A percentile compares a stretch with the other conserved stretches of the same genome.
Evolutionary conservation across 2,113 vertebrate genomes (phyloP).

Genomic region (Corynorhinus townsendii): DNA sequence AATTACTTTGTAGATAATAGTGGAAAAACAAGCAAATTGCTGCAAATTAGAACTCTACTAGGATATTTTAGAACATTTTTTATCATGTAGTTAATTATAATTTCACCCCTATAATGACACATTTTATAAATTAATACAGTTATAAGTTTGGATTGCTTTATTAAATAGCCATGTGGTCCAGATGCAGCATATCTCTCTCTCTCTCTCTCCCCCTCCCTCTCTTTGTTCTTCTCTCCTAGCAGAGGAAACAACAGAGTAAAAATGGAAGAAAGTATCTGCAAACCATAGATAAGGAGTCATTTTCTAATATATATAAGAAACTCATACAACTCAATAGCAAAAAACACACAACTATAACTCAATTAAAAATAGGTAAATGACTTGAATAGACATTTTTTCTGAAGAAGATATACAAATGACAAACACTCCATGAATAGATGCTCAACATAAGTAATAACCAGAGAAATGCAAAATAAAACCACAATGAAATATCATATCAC

Average conservation of each 20-base stretch:
- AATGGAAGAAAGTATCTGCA: neutral
- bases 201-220: neutral
- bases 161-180: neutral
- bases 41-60: slow-evolving; percentile 56
- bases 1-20: slow-evolving; percentile 83
- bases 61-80: slow-evolving; percentile 49
- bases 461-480: neutral
- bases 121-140: neutral
- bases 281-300: neutral
- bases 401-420: neutral
- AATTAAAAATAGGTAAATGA: neutral
- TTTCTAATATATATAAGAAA: neutral
- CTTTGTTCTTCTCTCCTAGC: neutral
- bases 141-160: neutral
- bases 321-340: neutral
- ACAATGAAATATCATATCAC: neutral
- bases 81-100: slow-evolving; percentile 41
- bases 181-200: neutral
- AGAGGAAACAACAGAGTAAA: neutral
- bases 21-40: slow-evolving; percentile 73
- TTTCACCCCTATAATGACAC: slow-evolving; percentile 4
- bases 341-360: neutral
- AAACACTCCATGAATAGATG: neutral
- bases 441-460: neutral
- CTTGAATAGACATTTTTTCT: neutral